Evolutionary conservation across 2,888 invertebrate genomes (phyloP).

Genomic region (Ceraclea dissimilis): DNA sequence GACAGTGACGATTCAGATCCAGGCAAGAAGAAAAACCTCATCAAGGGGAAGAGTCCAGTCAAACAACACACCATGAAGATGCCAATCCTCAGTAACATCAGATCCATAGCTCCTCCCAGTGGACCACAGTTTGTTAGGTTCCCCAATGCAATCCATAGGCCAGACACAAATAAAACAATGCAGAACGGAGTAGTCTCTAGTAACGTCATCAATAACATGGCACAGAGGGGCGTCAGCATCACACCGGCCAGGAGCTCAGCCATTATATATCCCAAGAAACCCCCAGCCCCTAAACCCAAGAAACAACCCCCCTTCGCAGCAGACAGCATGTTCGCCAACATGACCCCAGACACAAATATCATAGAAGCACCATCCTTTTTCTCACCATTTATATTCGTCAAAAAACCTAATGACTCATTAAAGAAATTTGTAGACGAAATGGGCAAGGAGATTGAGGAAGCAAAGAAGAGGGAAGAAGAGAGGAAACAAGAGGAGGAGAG

Average conservation of each 20-base stretch:
- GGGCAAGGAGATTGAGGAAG: slow-evolving; percentile 8
- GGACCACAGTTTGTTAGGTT: not conserved
- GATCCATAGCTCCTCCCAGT: not conserved
- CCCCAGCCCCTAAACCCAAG: not conserved
- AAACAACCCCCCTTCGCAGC: slow-evolving; percentile 5
- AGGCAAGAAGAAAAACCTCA: not conserved
- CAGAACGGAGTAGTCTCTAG: slow-evolving; percentile 8
- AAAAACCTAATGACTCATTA: slow-evolving; percentile 7
- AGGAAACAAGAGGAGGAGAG: slow-evolving; percentile 3
- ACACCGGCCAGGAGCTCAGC: not conserved
- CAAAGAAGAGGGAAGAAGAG: slow-evolving; percentile 4
- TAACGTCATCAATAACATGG: slow-evolving; percentile 10
- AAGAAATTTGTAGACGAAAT: slow-evolving; percentile 8
- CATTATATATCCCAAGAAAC: not conserved
- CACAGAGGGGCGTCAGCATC: slow-evolving; percentile 12
- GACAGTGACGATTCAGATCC: not conserved
- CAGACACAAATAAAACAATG: not conserved
- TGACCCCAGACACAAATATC: slow-evolving; percentile 7
- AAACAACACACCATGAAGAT: not conserved
- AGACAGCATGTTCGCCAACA: slow-evolving; percentile 4
- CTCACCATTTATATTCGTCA: slow-evolving; percentile 11
- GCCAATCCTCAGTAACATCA: not conserved
- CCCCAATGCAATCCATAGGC: not conserved
- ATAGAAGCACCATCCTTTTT: slow-evolving; percentile 15
- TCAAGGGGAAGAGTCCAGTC: not conserved